phyloP scores from a whole-genome alignment of 2,797 vertebrate genomes.

The Coreius guichenoti region DNA sequence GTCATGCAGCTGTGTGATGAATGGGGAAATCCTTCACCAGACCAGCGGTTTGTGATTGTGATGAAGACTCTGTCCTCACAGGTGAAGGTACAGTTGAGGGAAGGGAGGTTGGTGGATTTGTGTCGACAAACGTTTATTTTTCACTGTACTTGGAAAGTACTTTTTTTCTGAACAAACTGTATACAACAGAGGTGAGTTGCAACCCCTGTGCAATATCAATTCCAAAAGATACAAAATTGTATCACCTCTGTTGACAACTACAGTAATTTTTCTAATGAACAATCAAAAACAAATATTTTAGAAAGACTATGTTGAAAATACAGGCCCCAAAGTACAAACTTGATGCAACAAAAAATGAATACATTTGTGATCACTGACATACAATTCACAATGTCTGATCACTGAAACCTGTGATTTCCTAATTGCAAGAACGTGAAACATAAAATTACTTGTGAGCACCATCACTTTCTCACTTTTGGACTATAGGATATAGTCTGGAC shows the following conservation, averaged over 20 bases:
- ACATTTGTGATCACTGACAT: not conserved
- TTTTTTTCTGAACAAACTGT: not conserved
- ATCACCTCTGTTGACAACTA: not conserved
- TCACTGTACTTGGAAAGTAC: not conserved
- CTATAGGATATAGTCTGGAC: not conserved
- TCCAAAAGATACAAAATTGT: not conserved
- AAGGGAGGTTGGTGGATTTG: not conserved
- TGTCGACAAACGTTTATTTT: not conserved
- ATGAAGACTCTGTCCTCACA: slow-evolving; percentile 52
- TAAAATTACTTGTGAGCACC: not conserved
- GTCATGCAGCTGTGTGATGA: slow-evolving; percentile 86
- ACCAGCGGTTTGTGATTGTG: slow-evolving; percentile 77
- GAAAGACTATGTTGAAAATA: not conserved
- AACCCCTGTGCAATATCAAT: not conserved
- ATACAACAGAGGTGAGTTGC: not conserved
- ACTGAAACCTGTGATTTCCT: not conserved
- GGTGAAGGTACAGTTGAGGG: slow-evolving; percentile 65
- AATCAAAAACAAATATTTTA: not conserved
- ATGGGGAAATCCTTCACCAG: slow-evolving; percentile 85
- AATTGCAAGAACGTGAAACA: not conserved
- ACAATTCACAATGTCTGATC: not conserved
- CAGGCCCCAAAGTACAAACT: not conserved
- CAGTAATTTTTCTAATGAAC: not conserved
- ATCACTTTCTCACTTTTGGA: not conserved
- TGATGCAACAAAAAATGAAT: not conserved